Base-by-base conservation (phyloP, 2,888 invertebrate species). In the Parapristionchus giblindavisi region DNA sequence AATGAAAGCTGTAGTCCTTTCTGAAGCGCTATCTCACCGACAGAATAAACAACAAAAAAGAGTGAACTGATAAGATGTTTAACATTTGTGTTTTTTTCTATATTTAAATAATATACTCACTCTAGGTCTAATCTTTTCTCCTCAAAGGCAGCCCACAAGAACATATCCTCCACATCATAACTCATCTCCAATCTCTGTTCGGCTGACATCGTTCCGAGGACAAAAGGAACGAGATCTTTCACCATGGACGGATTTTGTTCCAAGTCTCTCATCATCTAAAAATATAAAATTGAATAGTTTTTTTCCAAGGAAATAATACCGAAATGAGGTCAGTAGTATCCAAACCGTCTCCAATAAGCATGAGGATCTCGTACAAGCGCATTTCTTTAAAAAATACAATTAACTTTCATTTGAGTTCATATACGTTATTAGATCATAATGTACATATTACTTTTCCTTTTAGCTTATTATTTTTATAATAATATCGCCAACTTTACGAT, bases 61-160 rank as follows among this genome's bases (percentile, higher is more conserved):
- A 60, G 32, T 29, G 3, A 56, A 27, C 56, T 27, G 8, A 27
- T 58, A 14, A 3, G 24, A 56, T 34, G 2, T 17, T 14, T 34
- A 34, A n/a, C n/a, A 36, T 5, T 3, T 34, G 58, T 2, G 24
- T 14, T 56, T 24, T 56, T 4, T n/a, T 56, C 43, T 43, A 43
- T 17, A 43, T 17, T 8, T 43, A 17, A 8, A 14, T 43, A 43
- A 43, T 14, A 43, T 1, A 2, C 76, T 52, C 51, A 66, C 77
- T 38, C 43, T 32, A 77, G 8, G 60, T 77, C 66, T 38, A 80
- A 27, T 14, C 60, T 75, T 21, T 54, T 38, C 29, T 77, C 77
- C 60, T 79, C 78, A 38, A 65, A 80, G 1, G 80, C 51, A 1
- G 76, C 79, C 79, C 79, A 80, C 32, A 70, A n/a, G 66, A 80